Conservation (phyloP, 2,888 invertebrate genomes). For the Tenthredo distinguenda region DNA sequence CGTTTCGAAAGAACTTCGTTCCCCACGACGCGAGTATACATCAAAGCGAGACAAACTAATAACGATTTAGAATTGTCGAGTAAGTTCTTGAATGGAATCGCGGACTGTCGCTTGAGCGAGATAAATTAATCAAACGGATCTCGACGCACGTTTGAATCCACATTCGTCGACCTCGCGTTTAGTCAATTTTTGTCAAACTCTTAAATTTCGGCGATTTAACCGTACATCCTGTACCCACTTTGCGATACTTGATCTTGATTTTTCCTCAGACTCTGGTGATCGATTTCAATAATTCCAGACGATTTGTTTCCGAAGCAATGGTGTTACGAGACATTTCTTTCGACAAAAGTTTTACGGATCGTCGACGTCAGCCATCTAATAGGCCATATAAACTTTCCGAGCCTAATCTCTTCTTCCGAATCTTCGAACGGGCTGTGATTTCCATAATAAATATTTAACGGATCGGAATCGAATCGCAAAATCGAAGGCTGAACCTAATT, state of each 20-base stretch:
- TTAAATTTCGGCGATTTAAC: neutral
- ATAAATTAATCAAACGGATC: neutral
- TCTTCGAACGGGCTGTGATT: neutral
- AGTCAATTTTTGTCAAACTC: neutral
- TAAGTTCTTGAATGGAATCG: neutral
- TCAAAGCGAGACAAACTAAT: neutral
- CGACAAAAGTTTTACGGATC: slow-evolving; percentile 11
- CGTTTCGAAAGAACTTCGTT: neutral
- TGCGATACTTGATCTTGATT: neutral
- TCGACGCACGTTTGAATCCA: neutral
- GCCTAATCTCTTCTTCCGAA: neutral
- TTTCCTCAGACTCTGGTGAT: neutral
- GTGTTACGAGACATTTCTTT: slow-evolving; percentile 19
- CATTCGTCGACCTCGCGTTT: neutral
- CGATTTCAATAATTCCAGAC: slow-evolving; percentile 27
- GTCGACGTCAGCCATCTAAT: slow-evolving; percentile 15
- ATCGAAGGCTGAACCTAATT: neutral
- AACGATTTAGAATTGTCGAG: neutral
- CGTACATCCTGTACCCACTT: neutral
- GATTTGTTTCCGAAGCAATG: slow-evolving; percentile 32
- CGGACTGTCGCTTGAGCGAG: neutral
- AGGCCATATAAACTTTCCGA: slow-evolving; percentile 14
- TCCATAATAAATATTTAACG: slow-evolving; percentile 11
- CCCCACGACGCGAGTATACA: neutral
- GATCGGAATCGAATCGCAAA: neutral